Percentiles rank a stretch among this genome's conserved stretches.
These are phyloP conservation scores for Ceratosolen fusciceps DNA, from an alignment of 1,140 invertebrate genomes.

Conservation along the genomic window DNA sequence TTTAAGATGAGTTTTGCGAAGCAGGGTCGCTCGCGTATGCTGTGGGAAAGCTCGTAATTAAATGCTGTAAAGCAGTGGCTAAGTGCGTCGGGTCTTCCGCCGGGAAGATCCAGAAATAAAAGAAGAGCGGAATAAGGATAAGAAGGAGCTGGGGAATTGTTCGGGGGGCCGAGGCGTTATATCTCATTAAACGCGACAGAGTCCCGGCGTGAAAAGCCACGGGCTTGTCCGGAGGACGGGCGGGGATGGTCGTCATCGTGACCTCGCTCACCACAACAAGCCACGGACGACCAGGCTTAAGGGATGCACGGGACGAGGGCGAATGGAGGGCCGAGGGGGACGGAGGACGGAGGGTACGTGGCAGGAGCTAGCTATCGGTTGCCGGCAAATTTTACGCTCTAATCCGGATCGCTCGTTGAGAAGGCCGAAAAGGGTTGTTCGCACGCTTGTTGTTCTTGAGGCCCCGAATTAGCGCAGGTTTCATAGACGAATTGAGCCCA, in stretches of 20 bases:
- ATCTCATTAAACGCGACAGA: slow-evolving; percentile 41
- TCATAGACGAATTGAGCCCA: background rate
- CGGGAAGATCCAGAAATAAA: too few relatives aligned
- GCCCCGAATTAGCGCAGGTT: slow-evolving; percentile 19
- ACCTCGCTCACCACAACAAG: too few relatives aligned
- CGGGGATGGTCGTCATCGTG: too few relatives aligned
- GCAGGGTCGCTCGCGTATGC: too few relatives aligned
- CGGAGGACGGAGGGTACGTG: too few relatives aligned
- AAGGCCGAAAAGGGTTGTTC: slow-evolving; percentile 20
- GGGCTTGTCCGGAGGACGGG: background rate
- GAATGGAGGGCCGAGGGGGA: too few relatives aligned
- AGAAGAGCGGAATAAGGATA: background rate
- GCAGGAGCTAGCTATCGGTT: background rate
- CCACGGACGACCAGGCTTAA: background rate
- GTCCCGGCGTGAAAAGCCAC: slow-evolving; percentile 38
- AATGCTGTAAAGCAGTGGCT: too few relatives aligned
- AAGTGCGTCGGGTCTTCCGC: too few relatives aligned
- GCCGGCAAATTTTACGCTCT: slow-evolving; percentile 25
- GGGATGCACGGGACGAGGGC: too few relatives aligned
- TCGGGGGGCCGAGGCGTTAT: background rate
- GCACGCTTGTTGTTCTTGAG: background rate
- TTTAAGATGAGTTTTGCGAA: too few relatives aligned
- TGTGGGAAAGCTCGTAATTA: too few relatives aligned
- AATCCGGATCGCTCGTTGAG: slow-evolving; percentile 17
- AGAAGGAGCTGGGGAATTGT: background rate